A percentile compares a stretch with the other conserved stretches of the same genome.
Evolutionary conservation across 2,888 invertebrate genomes (phyloP).

Genomic region (Drosophila mettleri): DNA sequence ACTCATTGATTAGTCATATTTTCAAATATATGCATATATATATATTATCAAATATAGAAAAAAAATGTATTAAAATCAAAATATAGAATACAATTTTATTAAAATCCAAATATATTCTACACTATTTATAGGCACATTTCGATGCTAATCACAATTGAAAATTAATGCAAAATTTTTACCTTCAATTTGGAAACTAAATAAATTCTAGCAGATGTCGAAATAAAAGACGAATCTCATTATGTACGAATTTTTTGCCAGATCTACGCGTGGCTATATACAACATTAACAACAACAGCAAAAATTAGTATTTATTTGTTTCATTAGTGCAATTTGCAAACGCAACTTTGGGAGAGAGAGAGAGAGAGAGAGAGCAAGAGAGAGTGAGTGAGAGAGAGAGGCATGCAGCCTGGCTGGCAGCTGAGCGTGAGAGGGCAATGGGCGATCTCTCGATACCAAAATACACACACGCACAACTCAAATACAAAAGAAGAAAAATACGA

Average conservation of each 20-base stretch:
- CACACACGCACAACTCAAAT: slow-evolving; percentile 27
- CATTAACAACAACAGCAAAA: neutral
- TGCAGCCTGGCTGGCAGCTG: neutral
- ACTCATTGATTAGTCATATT: slow-evolving; percentile 49
- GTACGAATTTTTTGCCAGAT: slow-evolving; percentile 48
- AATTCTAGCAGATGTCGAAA: slow-evolving; percentile 33
- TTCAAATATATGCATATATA: slow-evolving; percentile 9
- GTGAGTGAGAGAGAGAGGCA: neutral
- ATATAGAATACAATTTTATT: neutral
- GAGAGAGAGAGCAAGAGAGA: neutral
- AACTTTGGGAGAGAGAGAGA: neutral
- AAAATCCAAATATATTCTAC: slow-evolving; percentile 10
- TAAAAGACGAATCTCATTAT: slow-evolving; percentile 26
- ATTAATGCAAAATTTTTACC: slow-evolving; percentile 28
- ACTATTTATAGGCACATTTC: slow-evolving; percentile 31
- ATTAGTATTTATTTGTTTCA: slow-evolving; percentile 53
- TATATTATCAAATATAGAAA: too few relatives aligned
- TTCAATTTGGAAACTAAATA: slow-evolving; percentile 35
- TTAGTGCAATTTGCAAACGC: slow-evolving; percentile 65
- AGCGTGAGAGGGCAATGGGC: slow-evolving; percentile 11
- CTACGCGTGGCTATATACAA: slow-evolving; percentile 37
- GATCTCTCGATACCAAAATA: slow-evolving; percentile 51
- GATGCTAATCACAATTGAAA: neutral
- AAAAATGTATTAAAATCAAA: too few relatives aligned
- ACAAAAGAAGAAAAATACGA: slow-evolving; percentile 31